These are phyloP conservation scores for Gymnoscelis rufifasciata DNA, from an alignment of 2,888 invertebrate species.

Conservation along the genomic window DNA sequence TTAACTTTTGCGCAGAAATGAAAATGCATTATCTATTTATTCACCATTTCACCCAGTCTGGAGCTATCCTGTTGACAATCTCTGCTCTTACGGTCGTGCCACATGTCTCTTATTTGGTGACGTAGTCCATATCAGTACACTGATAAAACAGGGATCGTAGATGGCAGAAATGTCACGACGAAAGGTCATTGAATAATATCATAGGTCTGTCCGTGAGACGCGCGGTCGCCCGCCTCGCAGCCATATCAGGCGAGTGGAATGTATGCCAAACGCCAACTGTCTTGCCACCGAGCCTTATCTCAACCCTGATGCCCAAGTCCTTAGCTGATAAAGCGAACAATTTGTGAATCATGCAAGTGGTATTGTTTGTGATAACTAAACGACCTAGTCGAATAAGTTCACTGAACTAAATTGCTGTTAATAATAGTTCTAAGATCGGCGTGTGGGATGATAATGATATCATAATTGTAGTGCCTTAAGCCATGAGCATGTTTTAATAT, in stretches of 20 bases:
- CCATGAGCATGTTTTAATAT: neutral
- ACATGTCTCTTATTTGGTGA: conserved; percentile 28
- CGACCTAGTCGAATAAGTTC: conserved; percentile 16
- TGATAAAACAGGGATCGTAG: conserved; percentile 41
- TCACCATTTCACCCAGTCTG: conserved; percentile 12
- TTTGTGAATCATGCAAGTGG: conserved; percentile 25
- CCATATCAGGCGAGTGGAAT: conserved; percentile 70
- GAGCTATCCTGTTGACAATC: conserved; percentile 18
- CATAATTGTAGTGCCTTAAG: neutral
- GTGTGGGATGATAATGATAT: conserved; percentile 4
- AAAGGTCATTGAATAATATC: conserved; percentile 55
- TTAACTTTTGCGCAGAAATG: conserved; percentile 5
- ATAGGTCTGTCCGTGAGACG: conserved; percentile 58
- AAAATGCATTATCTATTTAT: conserved; percentile 9
- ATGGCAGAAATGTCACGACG: conserved; percentile 45
- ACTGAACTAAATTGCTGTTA: conserved; percentile 15
- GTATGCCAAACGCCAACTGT: conserved; percentile 68
- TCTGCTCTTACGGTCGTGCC: conserved; percentile 14
- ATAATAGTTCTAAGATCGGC: conserved; percentile 1
- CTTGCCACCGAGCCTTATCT: conserved; percentile 43
- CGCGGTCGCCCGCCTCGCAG: conserved; percentile 48
- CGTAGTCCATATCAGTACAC: conserved; percentile 31
- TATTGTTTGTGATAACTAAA: conserved; percentile 14
- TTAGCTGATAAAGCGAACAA: conserved; percentile 22
- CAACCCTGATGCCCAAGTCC: conserved; percentile 17